A percentile compares a stretch with the other conserved stretches of the same genome.
Conservation (phyloP, 1,140 invertebrate species). For the Dinothrombium tinctorium region DNA sequence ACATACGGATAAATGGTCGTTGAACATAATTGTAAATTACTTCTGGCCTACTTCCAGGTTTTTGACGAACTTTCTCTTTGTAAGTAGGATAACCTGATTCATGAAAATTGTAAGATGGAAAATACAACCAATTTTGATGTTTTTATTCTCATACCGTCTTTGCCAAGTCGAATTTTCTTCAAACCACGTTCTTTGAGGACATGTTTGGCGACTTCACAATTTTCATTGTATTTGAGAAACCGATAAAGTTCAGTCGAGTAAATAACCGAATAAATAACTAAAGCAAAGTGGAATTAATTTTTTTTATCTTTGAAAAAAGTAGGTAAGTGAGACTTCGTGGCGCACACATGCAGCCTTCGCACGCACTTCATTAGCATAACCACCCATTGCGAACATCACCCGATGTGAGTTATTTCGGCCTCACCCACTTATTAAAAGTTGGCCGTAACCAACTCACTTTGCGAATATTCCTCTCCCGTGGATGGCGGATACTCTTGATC, state of each 20-base stretch:
- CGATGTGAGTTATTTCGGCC: no score
- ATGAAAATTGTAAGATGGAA: slow-evolving; percentile 7
- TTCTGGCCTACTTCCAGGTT: slow-evolving; percentile 30
- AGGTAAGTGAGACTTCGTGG: background rate
- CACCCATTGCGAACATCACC: no score
- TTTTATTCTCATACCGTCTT: slow-evolving; percentile 43
- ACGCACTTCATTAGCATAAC: slow-evolving; percentile 1
- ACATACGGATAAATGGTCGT: slow-evolving; percentile 97
- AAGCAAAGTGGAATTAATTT: background rate
- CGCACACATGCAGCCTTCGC: no score
- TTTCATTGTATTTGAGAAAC: slow-evolving; percentile 99
- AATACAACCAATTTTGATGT: background rate
- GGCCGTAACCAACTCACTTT: slow-evolving; percentile 37
- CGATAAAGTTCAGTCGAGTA: slow-evolving; percentile 27
- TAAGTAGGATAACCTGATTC: slow-evolving; percentile 72
- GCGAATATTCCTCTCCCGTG: slow-evolving; percentile 94
- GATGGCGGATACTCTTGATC: slow-evolving; percentile 94
- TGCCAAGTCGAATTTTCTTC: slow-evolving; percentile 96
- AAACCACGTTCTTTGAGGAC: slow-evolving; percentile 89
- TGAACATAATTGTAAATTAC: slow-evolving; percentile 99
- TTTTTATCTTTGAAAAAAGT: background rate
- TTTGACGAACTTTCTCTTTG: slow-evolving; percentile 67
- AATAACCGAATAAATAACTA: slow-evolving; percentile 29
- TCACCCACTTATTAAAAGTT: no score
- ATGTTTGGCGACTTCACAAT: slow-evolving; percentile 84